Base-by-base conservation (phyloP, 2,113 vertebrate genomes). In the Bolborhynchus lineola region DNA sequence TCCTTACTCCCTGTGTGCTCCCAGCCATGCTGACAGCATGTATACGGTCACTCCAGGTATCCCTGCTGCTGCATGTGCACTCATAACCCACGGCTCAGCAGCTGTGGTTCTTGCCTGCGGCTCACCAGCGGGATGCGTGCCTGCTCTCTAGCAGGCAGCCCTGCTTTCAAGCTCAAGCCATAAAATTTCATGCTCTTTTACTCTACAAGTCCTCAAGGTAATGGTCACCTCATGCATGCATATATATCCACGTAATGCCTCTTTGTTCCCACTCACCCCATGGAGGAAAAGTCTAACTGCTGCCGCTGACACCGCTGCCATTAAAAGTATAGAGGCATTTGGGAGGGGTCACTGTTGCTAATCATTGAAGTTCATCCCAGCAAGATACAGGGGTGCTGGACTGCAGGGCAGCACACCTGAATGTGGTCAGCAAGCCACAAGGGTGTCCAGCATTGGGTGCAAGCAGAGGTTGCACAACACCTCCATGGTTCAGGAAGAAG, bases 401-500 rank as follows among this genome's bases (percentile, higher is more conserved):
- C n/a, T 19, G 23, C 42, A 53, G 55, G 31, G 46, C 18, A 59
- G 31, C 37, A 35, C n/a, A 31, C n/a, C 64, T 78, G 76, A 25
- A 46, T 0, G 0, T 17, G 13, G 3, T 49, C n/a, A 44, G 44
- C 29, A 21, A 57, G 62, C 9, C 57, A 33, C 1, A 3, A 71
- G 71, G 74, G 64, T 1, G 0, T 67, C 65, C 71, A 33, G 85
- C 13, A 23, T 4, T 2, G 41, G 46, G 63, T 63, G 75, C 6
- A 59, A 74, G 46, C 35, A 71, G 53, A 37, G 46, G 33, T 17
- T 55, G 15, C 21, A 26, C 19, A 28, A 2, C 4, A 3, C 6
- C 24, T 16, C 42, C 0, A 0, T 2, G 5, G 42, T 63, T 60
- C 0, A 2, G 63, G 35, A 47, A 76, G 33, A 55, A 65, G 10